Evolutionary conservation across 2,113 vertebrate species (phyloP).

Genomic region (Cryptotis parvus): DNA sequence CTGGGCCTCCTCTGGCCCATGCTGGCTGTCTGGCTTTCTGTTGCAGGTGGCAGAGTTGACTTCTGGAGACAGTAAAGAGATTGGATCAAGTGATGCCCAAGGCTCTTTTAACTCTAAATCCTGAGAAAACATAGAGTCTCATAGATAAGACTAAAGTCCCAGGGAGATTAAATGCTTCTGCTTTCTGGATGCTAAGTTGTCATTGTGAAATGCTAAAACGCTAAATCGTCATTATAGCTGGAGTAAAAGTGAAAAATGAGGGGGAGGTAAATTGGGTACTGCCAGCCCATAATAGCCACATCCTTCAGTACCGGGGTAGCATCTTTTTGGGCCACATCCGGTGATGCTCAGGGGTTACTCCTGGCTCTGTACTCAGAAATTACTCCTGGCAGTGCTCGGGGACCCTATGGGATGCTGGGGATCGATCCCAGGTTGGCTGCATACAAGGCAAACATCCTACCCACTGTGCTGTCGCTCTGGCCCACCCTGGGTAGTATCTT

Average conservation of each 20-base stretch:
- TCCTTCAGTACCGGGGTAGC: accelerated
- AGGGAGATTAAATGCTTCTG: neutral
- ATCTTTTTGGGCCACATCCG: no score
- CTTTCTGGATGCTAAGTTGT: neutral
- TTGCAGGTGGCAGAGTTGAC: no score
- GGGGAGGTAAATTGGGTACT: neutral
- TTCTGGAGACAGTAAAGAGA: neutral
- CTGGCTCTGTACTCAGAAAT: no score
- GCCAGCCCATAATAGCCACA: neutral
- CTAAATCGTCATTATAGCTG: neutral
- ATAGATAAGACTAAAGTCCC: neutral
- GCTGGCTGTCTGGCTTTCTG: accelerated
- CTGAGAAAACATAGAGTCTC: neutral
- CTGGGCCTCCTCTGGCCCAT: neutral
- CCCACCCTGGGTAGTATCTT: neutral
- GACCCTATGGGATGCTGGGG: no score
- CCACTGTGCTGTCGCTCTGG: no score
- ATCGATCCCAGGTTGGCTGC: no score
- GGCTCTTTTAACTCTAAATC: neutral
- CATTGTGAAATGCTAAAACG: neutral
- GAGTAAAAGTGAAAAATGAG: neutral
- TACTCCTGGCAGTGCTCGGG: no score
- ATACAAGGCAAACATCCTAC: no score
- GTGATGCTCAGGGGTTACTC: no score
- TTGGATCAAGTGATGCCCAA: neutral